Percentiles rank a stretch among this genome's conserved stretches.
These are phyloP conservation scores for Thereva nobilitata DNA, from an alignment of 2,888 invertebrate species.

Conservation along the genomic window DNA sequence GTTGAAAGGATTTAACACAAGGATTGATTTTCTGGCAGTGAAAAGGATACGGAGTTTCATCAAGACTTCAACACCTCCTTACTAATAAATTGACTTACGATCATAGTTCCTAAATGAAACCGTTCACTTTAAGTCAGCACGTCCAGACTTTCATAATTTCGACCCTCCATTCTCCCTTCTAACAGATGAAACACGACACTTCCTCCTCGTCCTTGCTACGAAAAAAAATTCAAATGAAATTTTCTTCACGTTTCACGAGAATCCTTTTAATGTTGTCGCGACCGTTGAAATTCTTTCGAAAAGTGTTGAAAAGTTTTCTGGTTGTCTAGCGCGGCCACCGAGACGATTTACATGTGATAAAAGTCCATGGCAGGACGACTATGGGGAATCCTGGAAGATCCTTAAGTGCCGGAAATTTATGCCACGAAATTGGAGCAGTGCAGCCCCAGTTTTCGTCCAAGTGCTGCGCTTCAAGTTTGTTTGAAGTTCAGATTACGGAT, in stretches of 20 bases:
- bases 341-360: constrained; percentile 11
- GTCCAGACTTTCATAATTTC: not conserved
- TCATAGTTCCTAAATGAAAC: too few species aligned
- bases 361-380: not conserved
- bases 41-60: not conserved
- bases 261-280: constrained; percentile 41
- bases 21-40: constrained; percentile 9
- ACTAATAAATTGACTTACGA: not conserved
- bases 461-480: constrained; percentile 22
- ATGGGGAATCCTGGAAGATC: too few species aligned
- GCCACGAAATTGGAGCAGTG: constrained; percentile 24
- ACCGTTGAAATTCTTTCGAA: constrained; percentile 20
- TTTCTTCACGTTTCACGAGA: constrained; percentile 35
- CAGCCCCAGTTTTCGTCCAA: not conserved
- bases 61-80: not conserved
- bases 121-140: too few species aligned
- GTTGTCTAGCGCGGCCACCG: constrained; percentile 3
- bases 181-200: not conserved
- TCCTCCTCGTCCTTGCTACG: constrained; percentile 2
- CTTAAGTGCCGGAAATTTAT: constrained; percentile 25
- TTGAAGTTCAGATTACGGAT: constrained; percentile 24
- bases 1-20: constrained; percentile 37
- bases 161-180: not conserved
- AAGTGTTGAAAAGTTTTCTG: not conserved
- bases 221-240: constrained; percentile 26